Evolutionary conservation across 2,888 invertebrate species (phyloP).

Genomic region (Cerastis leucographa): DNA sequence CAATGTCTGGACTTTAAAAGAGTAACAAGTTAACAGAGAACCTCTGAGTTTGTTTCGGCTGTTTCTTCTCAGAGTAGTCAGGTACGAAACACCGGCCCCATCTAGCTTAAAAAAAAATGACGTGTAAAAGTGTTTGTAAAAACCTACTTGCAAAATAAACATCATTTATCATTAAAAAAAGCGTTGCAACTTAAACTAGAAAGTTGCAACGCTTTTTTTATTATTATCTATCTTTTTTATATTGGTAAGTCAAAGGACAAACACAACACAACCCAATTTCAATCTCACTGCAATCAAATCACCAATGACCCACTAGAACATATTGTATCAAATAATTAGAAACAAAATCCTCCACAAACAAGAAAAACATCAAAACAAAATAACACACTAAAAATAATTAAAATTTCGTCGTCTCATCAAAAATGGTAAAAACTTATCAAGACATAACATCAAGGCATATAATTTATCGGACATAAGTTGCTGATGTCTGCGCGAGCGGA

Average conservation of each 20-base stretch:
- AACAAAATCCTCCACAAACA: neutral
- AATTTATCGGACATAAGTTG: constrained; percentile 48
- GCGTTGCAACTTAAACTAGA: no score
- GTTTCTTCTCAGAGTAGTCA: no score
- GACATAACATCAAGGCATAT: constrained; percentile 49
- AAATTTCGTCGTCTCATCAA: constrained; percentile 42
- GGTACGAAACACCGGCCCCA: no score
- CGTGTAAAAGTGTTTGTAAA: no score
- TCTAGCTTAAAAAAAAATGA: no score
- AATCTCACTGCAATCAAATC: neutral
- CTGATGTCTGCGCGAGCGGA: constrained; percentile 36
- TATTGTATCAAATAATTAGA: neutral
- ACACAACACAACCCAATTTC: neutral
- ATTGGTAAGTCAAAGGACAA: neutral
- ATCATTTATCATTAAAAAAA: no score
- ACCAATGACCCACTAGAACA: neutral
- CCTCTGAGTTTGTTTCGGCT: no score
- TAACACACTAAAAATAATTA: constrained; percentile 35
- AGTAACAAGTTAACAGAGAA: no score
- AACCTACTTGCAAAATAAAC: no score
- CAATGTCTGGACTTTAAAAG: no score
- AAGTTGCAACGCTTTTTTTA: no score
- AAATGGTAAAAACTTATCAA: constrained; percentile 53
- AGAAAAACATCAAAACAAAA: constrained; percentile 27
- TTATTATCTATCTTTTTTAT: no score